Percentiles rank a stretch among this genome's conserved stretches.
phyloP scores from a whole-genome alignment of 2,797 vertebrate genomes.

The Mus caroli region DNA sequence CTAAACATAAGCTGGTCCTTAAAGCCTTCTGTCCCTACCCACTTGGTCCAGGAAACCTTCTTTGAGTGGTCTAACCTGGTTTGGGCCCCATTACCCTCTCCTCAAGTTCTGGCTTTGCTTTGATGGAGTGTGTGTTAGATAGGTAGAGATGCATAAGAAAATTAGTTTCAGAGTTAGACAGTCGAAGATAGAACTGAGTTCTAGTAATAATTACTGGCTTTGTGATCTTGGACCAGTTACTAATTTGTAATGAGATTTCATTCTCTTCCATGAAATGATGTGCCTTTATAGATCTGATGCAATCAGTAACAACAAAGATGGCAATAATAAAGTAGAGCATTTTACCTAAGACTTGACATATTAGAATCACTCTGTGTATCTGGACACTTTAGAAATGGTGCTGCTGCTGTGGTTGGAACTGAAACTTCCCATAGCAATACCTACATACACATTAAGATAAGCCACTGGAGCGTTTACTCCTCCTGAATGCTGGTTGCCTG shows the following conservation, averaged over 20 bases:
- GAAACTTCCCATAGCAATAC: background rate
- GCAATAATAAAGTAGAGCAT: background rate
- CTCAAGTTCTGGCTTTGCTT: background rate
- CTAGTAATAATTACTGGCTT: background rate
- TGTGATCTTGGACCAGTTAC: slow-evolving; percentile 18
- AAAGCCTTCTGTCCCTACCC: background rate
- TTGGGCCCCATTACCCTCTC: background rate
- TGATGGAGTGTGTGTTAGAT: background rate
- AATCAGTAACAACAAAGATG: background rate
- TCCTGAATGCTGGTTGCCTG: background rate
- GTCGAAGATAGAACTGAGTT: background rate
- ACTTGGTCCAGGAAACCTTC: background rate
- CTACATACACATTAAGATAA: background rate
- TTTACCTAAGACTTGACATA: background rate
- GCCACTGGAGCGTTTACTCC: background rate
- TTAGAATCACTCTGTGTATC: background rate
- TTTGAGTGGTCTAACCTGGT: background rate
- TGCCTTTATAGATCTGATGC: background rate
- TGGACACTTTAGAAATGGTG: background rate
- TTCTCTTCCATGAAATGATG: background rate
- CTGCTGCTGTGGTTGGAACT: background rate
- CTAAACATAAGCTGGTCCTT: background rate
- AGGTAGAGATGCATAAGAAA: background rate
- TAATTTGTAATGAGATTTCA: slow-evolving; percentile 12
- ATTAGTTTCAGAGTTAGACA: background rate